Percentiles rank a stretch among this genome's conserved stretches.
Evolutionary conservation across 2,797 vertebrate species (phyloP).

Genomic region (Dryobates pubescens): DNA sequence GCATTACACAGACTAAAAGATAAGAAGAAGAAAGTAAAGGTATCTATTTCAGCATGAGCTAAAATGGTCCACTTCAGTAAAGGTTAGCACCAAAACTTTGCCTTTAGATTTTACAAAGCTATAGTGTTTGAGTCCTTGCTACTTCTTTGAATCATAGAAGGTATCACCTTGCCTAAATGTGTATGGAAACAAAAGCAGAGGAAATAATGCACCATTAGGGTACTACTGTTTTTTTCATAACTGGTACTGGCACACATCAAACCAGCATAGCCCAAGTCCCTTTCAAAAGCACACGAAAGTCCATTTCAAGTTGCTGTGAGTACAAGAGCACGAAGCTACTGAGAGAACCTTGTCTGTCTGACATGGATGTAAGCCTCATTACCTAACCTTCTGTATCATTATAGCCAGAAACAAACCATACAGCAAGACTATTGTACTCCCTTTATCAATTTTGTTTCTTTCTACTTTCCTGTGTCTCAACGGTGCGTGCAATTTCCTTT

Average conservation of each 20-base stretch:
- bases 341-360: neutral
- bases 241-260: neutral
- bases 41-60: neutral
- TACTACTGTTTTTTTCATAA: neutral
- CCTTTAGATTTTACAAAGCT: neutral
- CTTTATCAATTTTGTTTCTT: neutral
- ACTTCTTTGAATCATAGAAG: neutral
- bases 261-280: neutral
- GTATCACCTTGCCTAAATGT: neutral
- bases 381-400: neutral
- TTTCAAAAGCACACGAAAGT: neutral
- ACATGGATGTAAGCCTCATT: neutral
- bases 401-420: neutral
- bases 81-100: neutral
- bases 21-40: neutral
- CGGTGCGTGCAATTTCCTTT: neutral
- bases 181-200: neutral
- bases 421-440: neutral
- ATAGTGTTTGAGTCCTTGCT: neutral
- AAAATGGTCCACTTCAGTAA: neutral
- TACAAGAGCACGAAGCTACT: neutral
- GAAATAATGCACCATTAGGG: neutral
- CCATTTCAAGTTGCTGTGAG: neutral
- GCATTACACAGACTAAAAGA: neutral
- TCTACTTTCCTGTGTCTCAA: conserved; percentile 10